Base-by-base conservation (phyloP, 2,113 vertebrate species). In the Heterotilapia buettikoferi region DNA sequence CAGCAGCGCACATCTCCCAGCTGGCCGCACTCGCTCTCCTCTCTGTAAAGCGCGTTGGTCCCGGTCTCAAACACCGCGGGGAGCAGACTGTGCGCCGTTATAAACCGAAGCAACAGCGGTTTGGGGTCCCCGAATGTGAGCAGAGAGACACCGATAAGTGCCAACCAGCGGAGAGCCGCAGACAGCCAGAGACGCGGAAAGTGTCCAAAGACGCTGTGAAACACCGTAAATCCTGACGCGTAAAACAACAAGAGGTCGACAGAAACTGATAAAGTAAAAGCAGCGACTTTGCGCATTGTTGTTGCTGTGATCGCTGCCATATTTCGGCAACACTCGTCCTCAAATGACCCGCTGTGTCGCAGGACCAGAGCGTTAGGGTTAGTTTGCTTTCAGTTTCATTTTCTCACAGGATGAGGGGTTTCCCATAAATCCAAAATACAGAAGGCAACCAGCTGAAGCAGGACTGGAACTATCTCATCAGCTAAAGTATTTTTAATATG, bases 51-150 rank as follows among this genome's bases (percentile, higher is more conserved):
- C 14, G 33, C 82, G 6, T 40, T 9, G 43, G 84, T 45, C 1
- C 95, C 94, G 68, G 90, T 95, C 18, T 95, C 92, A 11, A 95
- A 93, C n/a, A 94, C 92, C 47, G 96, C 92, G 1, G 91, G 86
- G 3, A 96, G 89, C 13, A 96, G 80, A 80, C 90, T 90, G 86
- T 96, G 88, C 0, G 83, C 83, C 0, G 89, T 36, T 19, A 95
- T 18, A 4, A 93, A 82, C 1, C 96, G 94, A 26, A 84, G 14
- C 24, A 93, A 19, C 7, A 84, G 5, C 0, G 92, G 82, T 3
- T 7, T 84, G 6, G 90, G 5, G 0, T 0, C 33, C 18, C 91
- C 90, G 2, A 90, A 80, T 0, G 18, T 26, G 21, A 90, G 10
- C 0, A 84, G 21, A 0, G 0, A 21, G 0, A 86, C 33, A 0